Evolutionary conservation across 2,113 vertebrate species (phyloP), one percentile per base, ranked within the genome.

Genomic region (Uria aalge): DNA sequence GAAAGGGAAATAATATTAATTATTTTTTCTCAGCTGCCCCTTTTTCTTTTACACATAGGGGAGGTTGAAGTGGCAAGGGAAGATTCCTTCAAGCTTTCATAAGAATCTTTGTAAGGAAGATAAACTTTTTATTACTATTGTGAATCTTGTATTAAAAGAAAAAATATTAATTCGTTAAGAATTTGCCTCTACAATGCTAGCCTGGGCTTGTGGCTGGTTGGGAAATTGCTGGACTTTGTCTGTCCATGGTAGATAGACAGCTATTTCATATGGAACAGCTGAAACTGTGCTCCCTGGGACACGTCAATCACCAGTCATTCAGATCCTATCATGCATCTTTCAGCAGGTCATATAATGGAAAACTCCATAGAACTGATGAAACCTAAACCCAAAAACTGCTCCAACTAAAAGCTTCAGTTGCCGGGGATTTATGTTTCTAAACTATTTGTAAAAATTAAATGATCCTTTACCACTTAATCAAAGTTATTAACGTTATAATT

Each of bases 221-320:
- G 15, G 11, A 88, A 88, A 94, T 73, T 79, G 21, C 36, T 67
- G 50, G 53, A 48, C 50, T 83, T 53, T 60, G 16, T 69, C 57
- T 87, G 38, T 43, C 50, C 34, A 24, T 88, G 30, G 24, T 41
- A 95, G 67, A 88, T 27, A 93, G 50, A 78, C 52, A 87, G 81
- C 57, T 88, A 3, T 57, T 97, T 94, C 55, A 88, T 85, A 90
- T 73, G 67, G 75, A 94, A 80, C 66, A 81, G 55, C 52, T 94
- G 64, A 93, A 92, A 75, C 20, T 90, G 36, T 93, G 38, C 78
- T 95, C 32, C 40, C 38, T 93, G 43, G 63, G 63, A 86, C 79
- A 88, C 0, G 4, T 94, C 91, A 96, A 41, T 95, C 88, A 84
- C 55, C 66, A 88, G 63, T 80, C 30, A 77, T 95, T 93, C 67